Evolutionary conservation across 2,113 vertebrate species (phyloP).

Genomic region (Heterotilapia buettikoferi): DNA sequence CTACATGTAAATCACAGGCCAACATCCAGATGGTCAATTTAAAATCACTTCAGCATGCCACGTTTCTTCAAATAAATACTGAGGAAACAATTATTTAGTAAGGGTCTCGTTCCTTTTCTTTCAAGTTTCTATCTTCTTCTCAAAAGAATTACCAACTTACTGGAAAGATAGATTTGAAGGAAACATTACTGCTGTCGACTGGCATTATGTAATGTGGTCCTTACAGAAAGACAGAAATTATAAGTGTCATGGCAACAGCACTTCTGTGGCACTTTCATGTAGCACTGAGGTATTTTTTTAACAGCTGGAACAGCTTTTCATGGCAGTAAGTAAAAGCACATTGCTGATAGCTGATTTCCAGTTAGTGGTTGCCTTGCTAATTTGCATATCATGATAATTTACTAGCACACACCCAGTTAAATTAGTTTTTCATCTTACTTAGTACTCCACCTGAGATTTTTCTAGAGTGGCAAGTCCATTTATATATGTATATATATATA

Average conservation of each 20-base stretch:
- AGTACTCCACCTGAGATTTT: background rate
- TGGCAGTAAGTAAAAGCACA: background rate
- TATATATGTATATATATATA: no score
- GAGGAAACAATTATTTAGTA: background rate
- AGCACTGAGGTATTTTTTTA: background rate
- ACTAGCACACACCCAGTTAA: background rate
- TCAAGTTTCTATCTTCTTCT: background rate
- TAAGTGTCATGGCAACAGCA: background rate
- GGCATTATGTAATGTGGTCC: background rate
- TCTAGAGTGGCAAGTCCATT: background rate
- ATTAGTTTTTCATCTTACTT: background rate
- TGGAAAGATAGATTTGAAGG: background rate
- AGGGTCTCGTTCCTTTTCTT: background rate
- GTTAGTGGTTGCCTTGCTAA: background rate
- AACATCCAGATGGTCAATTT: background rate
- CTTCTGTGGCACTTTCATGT: background rate
- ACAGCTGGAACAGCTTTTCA: background rate
- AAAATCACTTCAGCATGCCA: background rate
- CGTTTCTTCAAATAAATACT: background rate
- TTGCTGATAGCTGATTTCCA: background rate
- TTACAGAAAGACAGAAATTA: background rate
- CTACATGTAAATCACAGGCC: background rate
- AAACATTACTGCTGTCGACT: background rate
- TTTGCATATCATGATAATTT: background rate
- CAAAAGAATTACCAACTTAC: background rate